Base-by-base conservation (phyloP, 2,113 vertebrate species). In the Bothrops jararaca region DNA sequence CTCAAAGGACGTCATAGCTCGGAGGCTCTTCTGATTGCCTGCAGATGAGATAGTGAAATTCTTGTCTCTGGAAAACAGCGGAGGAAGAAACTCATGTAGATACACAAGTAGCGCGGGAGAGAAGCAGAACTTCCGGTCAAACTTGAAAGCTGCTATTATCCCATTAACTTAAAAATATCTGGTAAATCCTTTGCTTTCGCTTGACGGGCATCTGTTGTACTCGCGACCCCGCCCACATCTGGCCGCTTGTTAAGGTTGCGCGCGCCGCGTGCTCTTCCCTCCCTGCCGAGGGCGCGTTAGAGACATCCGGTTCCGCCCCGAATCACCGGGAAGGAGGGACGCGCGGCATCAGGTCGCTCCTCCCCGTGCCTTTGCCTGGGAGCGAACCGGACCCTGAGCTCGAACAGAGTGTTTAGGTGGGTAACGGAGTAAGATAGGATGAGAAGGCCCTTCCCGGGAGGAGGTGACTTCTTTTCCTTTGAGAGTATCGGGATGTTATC, bases 31-130 rank as follows among this genome's bases (percentile, higher is more conserved):
- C 54, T 92, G 64, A 98, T 98, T 97, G 97, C 97, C 93, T 94
- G 86, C 56, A 39, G 34, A 3, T 26, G 20, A 50, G 92, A 94
- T 11, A 97, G 94, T 96, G 97, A 97, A 97, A 95, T 96, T 97
- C 96, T 96, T 95, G 93, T 2, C 91, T 95, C 97, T 92, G 95
- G 94, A 96, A 88, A 93, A 96, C 97, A 97, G 97, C 15, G 97
- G 97, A 97, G 96, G 95, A 97, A 97, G 97, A 97, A 98, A 80
- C 34, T 97, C 54, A 58, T 26, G 45, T 39, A 42, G 74, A 42
- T 57, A 24, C 39, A 57, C 3, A 57, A 39, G 29, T 15, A 50
- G 86, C 15, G 22, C 12, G 20, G 11, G 29, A 22, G n/a, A 7
- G 20, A 24, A 60, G 26, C 89, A 26, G 45, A 22, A 50, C 45